A percentile compares a stretch with the other conserved stretches of the same genome.
Conservation (phyloP, 2,888 invertebrate genomes). For the Chydorus sphaericus region DNA sequence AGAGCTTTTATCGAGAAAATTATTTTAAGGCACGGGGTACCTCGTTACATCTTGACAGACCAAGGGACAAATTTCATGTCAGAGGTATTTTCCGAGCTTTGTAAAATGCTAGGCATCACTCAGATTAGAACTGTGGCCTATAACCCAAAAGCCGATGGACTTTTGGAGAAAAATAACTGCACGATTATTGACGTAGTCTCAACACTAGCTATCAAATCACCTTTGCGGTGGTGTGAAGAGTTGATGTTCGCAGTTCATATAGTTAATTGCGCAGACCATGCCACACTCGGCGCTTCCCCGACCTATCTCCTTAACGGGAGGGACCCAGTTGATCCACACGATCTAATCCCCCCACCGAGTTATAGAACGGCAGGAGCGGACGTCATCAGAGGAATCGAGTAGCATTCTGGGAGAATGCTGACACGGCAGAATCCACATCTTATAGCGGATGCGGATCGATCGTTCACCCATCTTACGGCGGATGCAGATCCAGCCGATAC, state of each 20-base stretch:
- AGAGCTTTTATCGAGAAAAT: background rate
- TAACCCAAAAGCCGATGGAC: background rate
- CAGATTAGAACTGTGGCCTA: background rate
- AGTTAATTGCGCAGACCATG: background rate
- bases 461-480: no score
- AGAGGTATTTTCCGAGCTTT: background rate
- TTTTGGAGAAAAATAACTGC: background rate
- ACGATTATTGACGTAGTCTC: background rate
- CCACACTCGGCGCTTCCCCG: background rate
- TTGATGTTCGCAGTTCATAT: background rate
- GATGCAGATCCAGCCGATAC: no score
- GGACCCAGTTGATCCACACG: background rate
- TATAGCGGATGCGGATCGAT: no score
- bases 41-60: background rate
- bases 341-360: background rate
- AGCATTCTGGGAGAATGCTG: background rate
- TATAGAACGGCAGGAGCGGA: background rate
- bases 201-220: background rate
- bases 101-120: background rate
- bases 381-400: background rate
- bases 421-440: no score
- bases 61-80: background rate
- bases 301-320: background rate
- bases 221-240: background rate
- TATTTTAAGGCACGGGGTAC: constrained; percentile 13